Evolutionary conservation across 2,888 invertebrate species (phyloP).

Genomic region (Sarcophaga caerulescens): DNA sequence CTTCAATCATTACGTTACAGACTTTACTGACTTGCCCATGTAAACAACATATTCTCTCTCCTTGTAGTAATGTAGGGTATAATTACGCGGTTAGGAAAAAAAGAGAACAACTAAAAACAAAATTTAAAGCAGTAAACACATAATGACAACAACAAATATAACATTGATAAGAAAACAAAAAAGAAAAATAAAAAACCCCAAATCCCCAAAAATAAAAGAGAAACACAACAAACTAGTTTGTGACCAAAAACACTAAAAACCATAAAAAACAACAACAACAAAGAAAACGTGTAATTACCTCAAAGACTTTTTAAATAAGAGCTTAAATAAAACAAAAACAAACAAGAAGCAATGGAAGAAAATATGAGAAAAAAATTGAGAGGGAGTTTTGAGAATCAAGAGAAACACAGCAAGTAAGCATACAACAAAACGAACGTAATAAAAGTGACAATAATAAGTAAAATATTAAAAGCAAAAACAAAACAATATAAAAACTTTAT

Average conservation of each 20-base stretch:
- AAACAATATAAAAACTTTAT: background rate
- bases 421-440: conserved; percentile 25
- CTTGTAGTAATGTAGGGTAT: too few relatives aligned
- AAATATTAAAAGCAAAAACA: background rate
- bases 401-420: background rate
- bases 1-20: too few relatives aligned
- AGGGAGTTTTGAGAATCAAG: background rate
- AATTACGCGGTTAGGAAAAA: background rate
- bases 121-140: background rate
- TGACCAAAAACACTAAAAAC: conserved; percentile 37
- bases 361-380: background rate
- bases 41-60: too few relatives aligned
- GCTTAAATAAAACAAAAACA: conserved; percentile 34
- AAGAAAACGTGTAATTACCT: conserved; percentile 15
- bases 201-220: conserved; percentile 15
- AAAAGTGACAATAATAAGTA: conserved; percentile 8
- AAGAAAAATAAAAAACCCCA: conserved; percentile 3
- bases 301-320: conserved; percentile 36
- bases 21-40: too few relatives aligned
- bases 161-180: conserved; percentile 25
- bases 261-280: conserved; percentile 22
- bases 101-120: conserved; percentile 20
- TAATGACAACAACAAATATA: background rate
- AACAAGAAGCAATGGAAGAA: background rate
- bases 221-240: conserved; percentile 54